These are phyloP conservation scores for Prosopocoilus inquinatus DNA, from an alignment of 2,888 invertebrate genomes.

Conservation along the genomic window DNA sequence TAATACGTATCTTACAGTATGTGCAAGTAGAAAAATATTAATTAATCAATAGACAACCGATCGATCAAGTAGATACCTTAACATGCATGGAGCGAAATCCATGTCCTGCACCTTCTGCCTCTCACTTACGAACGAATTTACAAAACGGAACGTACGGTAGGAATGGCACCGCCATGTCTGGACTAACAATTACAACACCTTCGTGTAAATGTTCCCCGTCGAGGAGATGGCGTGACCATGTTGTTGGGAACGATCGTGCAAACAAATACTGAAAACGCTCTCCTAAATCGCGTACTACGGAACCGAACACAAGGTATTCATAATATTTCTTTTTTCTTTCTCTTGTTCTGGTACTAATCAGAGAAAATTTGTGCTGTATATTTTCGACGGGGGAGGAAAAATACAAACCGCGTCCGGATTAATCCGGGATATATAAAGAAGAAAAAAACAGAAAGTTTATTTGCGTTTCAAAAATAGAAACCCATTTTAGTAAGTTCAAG, in stretches of 20 bases:
- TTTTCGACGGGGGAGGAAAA: not conserved
- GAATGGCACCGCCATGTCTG: slow-evolving; percentile 21
- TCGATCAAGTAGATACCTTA: slow-evolving; percentile 14
- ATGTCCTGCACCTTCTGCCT: slow-evolving; percentile 13
- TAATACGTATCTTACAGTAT: slow-evolving; percentile 45
- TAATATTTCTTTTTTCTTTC: no score
- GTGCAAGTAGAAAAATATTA: slow-evolving; percentile 53
- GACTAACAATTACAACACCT: slow-evolving; percentile 17
- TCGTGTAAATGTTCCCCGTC: slow-evolving; percentile 19
- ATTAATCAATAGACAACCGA: slow-evolving; percentile 38
- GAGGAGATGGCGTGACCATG: slow-evolving; percentile 19
- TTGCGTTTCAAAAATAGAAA: no score
- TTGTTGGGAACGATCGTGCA: slow-evolving; percentile 14
- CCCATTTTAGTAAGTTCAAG: no score
- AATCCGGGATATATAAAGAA: no score
- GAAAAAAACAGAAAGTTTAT: no score
- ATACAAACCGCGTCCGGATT: not conserved
- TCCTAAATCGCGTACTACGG: slow-evolving; percentile 7
- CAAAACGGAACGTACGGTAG: slow-evolving; percentile 16
- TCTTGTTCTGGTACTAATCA: no score
- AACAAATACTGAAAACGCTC: slow-evolving; percentile 18
- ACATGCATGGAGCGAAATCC: slow-evolving; percentile 15
- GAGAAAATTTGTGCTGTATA: not conserved
- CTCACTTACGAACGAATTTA: slow-evolving; percentile 18
- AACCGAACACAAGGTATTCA: slow-evolving; percentile 16